phyloP scores from a whole-genome alignment of 2,113 vertebrate species.

The Hyaena hyaena region DNA sequence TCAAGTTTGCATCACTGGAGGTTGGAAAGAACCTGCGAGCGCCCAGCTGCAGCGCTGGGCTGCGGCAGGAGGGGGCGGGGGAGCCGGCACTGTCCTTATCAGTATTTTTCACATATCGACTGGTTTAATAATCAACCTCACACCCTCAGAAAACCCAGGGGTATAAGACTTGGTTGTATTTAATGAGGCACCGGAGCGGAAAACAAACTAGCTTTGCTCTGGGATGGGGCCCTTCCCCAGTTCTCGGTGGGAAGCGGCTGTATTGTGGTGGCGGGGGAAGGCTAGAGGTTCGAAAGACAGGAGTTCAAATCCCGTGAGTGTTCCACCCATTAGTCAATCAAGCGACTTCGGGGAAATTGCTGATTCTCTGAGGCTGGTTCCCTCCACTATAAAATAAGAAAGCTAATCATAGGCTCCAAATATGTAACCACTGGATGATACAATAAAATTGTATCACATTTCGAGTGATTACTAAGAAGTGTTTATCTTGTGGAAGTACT shows the following conservation, averaged over 20 bases:
- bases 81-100: background rate
- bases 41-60: background rate
- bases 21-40: background rate
- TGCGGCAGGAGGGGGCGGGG: too few relatives aligned
- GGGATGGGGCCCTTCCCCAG: background rate
- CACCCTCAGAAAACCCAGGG: background rate
- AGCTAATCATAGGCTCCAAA: background rate
- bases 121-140: conserved; percentile 37
- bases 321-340: background rate
- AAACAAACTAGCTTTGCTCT: background rate
- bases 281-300: background rate
- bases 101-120: background rate
- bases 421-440: background rate
- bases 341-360: background rate
- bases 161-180: background rate
- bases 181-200: background rate
- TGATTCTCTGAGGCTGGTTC: background rate
- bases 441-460: background rate
- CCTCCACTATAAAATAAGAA: background rate
- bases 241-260: background rate
- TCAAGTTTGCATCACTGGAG: background rate
- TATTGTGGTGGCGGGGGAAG: background rate
- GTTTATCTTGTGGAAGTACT: background rate
- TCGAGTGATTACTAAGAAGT: background rate
- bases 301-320: background rate